Evolutionary conservation across 1,140 invertebrate genomes (phyloP).

Genomic region (Drosophila gunungcola): DNA sequence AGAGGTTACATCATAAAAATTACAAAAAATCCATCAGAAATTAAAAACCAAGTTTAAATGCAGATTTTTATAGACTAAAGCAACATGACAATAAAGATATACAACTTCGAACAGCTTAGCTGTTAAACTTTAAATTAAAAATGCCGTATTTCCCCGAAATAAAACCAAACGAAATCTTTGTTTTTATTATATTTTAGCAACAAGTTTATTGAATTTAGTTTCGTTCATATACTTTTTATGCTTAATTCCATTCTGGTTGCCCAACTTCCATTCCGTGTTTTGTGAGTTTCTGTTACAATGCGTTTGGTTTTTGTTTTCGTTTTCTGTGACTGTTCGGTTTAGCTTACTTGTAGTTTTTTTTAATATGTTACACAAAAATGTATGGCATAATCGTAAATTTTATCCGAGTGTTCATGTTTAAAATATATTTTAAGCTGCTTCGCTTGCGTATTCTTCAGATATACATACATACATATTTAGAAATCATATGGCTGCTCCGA

Average conservation of each 20-base stretch:
- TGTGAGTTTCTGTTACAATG: slow-evolving; percentile 82
- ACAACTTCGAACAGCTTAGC: too few species aligned
- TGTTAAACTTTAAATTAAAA: not conserved
- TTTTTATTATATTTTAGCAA: slow-evolving; percentile 78
- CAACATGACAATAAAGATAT: too few species aligned
- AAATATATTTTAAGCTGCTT: slow-evolving; percentile 73
- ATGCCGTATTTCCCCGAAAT: not conserved
- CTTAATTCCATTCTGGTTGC: slow-evolving; percentile 65
- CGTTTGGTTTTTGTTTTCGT: slow-evolving; percentile 44
- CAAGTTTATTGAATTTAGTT: slow-evolving; percentile 82
- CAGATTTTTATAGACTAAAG: too few species aligned
- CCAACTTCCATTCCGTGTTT: slow-evolving; percentile 47
- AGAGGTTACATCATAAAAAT: too few species aligned
- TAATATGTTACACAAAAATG: slow-evolving; percentile 79
- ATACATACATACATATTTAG: slow-evolving; percentile 49
- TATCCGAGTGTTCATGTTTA: slow-evolving; percentile 72
- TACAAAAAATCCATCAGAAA: too few species aligned
- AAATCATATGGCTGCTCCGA: slow-evolving; percentile 64
- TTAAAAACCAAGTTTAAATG: too few species aligned
- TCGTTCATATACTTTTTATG: slow-evolving; percentile 76
- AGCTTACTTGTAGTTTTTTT: slow-evolving; percentile 62
- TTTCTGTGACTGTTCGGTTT: slow-evolving; percentile 56
- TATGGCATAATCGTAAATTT: slow-evolving; percentile 79
- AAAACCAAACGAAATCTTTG: slow-evolving; percentile 12
- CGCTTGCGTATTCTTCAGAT: slow-evolving; percentile 54